phyloP scores from a whole-genome alignment of 1,140 invertebrate genomes.

The Trichonephila clavata region DNA sequence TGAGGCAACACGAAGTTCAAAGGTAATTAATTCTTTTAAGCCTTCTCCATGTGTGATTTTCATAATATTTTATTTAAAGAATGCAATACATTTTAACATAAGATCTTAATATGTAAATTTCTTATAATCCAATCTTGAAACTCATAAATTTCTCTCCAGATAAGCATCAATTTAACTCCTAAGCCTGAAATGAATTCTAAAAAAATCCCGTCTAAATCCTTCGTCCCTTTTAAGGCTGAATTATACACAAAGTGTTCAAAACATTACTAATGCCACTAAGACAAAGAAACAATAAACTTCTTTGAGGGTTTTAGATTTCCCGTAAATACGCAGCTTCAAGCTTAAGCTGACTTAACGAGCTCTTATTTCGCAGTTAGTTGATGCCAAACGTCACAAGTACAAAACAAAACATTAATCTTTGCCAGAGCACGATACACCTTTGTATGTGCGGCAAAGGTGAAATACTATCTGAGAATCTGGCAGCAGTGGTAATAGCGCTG shows the following conservation, averaged over 20 bases:
- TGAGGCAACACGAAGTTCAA: too few relatives aligned
- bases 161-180: background rate
- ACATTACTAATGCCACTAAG: background rate
- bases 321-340: background rate
- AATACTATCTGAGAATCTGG: conserved; percentile 33
- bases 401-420: conserved; percentile 34
- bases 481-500: background rate
- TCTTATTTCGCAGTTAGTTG: conserved; percentile 43
- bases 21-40: too few relatives aligned
- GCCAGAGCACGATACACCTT: background rate
- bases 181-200: background rate
- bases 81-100: too few relatives aligned
- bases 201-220: background rate
- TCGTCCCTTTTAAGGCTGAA: too few relatives aligned
- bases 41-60: too few relatives aligned
- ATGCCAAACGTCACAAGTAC: background rate
- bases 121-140: too few relatives aligned
- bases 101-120: too few relatives aligned
- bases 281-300: background rate
- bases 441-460: background rate
- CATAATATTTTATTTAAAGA: too few relatives aligned
- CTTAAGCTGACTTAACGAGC: conserved; percentile 3
- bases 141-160: background rate
- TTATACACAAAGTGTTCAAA: too few relatives aligned
- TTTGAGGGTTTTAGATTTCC: background rate